Base-by-base conservation (phyloP, 2,113 vertebrate genomes). In the Tyrannus savana region DNA sequence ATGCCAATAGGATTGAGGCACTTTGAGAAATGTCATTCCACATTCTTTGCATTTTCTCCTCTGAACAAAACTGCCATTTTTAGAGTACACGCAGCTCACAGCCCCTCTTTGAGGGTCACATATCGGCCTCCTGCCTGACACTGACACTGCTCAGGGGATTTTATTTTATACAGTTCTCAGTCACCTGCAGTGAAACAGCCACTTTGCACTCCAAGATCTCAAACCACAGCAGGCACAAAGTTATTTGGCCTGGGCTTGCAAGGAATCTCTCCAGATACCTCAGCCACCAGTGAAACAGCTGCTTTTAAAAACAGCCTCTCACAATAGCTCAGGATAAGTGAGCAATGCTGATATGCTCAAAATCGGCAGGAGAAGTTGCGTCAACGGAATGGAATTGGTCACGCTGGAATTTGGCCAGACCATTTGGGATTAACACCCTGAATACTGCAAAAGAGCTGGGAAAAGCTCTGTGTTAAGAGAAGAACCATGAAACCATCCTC, bases 401-500 rank as follows among this genome's bases (percentile, higher is more conserved):
- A 77, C 0, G 0, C 30, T 96, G 84, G 93, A 88, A 80, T 88
- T 5, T 30, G 55, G 87, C 95, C 91, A 94, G 75, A 42, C 12
- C 72, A 59, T 71, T 79, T 80, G 82, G 94, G 75, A 95, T 96
- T 87, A 95, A 88, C 85, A 88, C 59, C 82, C 93, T 76, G 72
- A 83, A 58, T 59, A 55, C 6, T 59, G 85, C 33, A 80, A 50
- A 85, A 87, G 67, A 76, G 42, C 31, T 77, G 66, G 14, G 2
- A 58, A 78, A 91, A 76, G 72, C 41, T 72, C 56, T 46, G 53
- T 4, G 0, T 71, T 35, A 77, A 67, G 77, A 72, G 42, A 83
- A 92, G 63, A 75, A 31, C 56, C 37, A 75, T 27, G 56, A 76
- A 93, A 72, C 25, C 53, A 75, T 50, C 68, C 83, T 59, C 52